Evolutionary conservation across 2,888 invertebrate species (phyloP).

Genomic region (Lordiphosa fenestrarum): DNA sequence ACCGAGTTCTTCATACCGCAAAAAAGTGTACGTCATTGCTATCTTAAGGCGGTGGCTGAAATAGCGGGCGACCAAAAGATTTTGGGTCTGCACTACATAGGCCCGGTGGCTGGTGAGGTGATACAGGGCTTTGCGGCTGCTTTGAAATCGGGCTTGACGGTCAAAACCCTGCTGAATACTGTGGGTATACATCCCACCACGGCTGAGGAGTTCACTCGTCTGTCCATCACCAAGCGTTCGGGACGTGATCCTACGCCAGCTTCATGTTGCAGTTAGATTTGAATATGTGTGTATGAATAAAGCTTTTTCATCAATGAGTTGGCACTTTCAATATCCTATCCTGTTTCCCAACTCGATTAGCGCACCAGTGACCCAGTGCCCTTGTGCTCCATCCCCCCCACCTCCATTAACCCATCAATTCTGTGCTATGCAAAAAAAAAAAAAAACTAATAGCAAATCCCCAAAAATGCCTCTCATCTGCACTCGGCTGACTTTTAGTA

Average conservation of each 20-base stretch:
- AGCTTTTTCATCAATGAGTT: not conserved
- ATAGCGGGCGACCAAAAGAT: constrained; percentile 86
- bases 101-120: constrained; percentile 95
- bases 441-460: no score
- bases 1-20: constrained; percentile 96
- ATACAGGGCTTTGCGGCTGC: constrained; percentile 96
- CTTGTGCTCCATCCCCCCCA: no score
- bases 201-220: constrained; percentile 94
- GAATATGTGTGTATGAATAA: not conserved
- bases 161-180: constrained; percentile 88
- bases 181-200: constrained; percentile 96
- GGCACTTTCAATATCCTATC: no score
- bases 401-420: no score
- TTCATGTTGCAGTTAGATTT: constrained; percentile 95
- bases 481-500: constrained; percentile 16
- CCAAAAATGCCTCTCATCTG: constrained; percentile 5
- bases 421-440: no score
- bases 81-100: constrained; percentile 94
- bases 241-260: constrained; percentile 93
- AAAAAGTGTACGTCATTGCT: constrained; percentile 91
- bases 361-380: no score
- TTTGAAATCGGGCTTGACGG: constrained; percentile 90
- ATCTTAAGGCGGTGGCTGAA: constrained; percentile 90
- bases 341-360: no score
- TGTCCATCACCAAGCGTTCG: constrained; percentile 94